Conservation (phyloP, 2,888 invertebrate genomes). For the Limnephilus rhombicus region DNA sequence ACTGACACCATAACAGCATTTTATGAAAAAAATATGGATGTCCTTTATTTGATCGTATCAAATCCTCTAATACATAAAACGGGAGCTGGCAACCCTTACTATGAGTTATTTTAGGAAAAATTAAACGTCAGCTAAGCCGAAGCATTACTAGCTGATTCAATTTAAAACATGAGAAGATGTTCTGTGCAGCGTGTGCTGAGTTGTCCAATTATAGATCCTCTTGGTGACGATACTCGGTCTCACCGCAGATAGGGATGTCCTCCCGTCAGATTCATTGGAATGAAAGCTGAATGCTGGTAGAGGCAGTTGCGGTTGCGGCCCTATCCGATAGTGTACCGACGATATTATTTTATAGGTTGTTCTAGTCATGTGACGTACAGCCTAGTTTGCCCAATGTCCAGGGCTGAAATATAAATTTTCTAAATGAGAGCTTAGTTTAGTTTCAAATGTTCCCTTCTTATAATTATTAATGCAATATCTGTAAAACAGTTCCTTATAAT, state of each 20-base stretch:
- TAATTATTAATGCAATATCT: no score
- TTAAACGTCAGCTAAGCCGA: not conserved
- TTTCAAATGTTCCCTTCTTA: no score
- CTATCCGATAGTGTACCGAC: not conserved
- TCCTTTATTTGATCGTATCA: no score
- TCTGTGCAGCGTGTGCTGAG: not conserved
- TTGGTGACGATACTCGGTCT: not conserved
- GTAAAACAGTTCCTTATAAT: no score
- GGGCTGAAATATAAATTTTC: not conserved
- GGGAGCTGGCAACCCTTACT: no score
- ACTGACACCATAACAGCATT: no score
- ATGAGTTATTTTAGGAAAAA: not conserved
- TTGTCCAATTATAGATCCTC: not conserved
- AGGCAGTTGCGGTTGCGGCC: slow-evolving; percentile 1
- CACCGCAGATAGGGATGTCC: not conserved
- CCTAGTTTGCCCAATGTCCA: not conserved
- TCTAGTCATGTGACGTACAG: not conserved
- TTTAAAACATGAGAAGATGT: not conserved
- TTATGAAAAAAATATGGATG: no score
- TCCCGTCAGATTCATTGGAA: not conserved
- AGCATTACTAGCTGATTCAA: not conserved
- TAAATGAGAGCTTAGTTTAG: not conserved
- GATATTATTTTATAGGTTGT: not conserved
- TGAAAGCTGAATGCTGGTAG: not conserved
- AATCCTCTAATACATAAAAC: no score